These are phyloP conservation scores for Takifugu ocellatus DNA, from an alignment of 2,797 vertebrate genomes.

Conservation along the genomic window DNA sequence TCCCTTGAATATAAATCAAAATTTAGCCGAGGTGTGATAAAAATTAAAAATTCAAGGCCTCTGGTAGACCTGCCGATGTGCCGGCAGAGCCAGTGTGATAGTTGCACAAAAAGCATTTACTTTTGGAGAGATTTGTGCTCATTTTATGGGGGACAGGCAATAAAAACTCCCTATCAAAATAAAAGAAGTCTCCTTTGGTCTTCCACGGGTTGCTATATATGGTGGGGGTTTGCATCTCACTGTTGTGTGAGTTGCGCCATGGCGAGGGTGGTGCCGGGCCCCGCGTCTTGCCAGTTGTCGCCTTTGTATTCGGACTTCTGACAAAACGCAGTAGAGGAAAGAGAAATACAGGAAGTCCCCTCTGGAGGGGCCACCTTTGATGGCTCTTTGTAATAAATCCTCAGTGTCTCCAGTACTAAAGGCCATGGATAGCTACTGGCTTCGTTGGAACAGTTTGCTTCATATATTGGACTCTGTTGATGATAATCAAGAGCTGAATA, in stretches of 20 bases:
- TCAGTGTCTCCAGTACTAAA: conserved; percentile 10
- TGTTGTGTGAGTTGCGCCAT: neutral
- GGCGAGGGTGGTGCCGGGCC: neutral
- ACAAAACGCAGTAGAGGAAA: conserved; percentile 10
- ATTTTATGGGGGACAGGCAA: too few species aligned
- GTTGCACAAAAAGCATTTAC: too few species aligned
- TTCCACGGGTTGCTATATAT: neutral
- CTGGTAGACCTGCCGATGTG: conserved; percentile 1
- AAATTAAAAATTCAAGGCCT: conserved; percentile 25
- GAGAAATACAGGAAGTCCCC: conserved; percentile 15
- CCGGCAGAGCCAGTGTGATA: too few species aligned
- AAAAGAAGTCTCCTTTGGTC: too few species aligned
- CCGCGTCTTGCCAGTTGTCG: neutral
- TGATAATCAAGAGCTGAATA: too few species aligned
- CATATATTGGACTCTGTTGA: too few species aligned
- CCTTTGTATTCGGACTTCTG: conserved; percentile 4
- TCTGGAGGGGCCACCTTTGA: conserved; percentile 20
- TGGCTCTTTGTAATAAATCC: conserved; percentile 38
- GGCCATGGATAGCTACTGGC: conserved; percentile 10
- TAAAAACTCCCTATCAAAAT: too few species aligned
- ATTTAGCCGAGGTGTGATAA: conserved; percentile 30
- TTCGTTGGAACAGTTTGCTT: conserved; percentile 15
- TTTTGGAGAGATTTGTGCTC: too few species aligned
- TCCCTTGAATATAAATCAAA: conserved; percentile 45
- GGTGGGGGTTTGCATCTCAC: neutral